Evolutionary conservation across 2,888 invertebrate species (phyloP), one percentile per base, ranked within the genome.

Genomic region (Coremacera marginata): DNA sequence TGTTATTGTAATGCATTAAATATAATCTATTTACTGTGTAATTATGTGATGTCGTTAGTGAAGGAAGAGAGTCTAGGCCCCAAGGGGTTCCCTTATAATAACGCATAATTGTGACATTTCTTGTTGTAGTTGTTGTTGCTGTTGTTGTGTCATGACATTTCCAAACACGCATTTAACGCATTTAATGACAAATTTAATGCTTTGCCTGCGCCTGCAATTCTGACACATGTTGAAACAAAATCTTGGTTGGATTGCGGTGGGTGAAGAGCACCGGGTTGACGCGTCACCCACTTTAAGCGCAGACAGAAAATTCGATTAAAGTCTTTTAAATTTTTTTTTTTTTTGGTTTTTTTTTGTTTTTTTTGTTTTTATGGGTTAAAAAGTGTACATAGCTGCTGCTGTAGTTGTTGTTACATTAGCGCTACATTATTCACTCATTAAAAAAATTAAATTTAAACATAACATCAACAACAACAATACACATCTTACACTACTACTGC

Each of bases 401-500:
- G 67, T 67, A 11, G 19, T 11, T 16, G 19, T 8, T 51, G 49
- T 68, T 68, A 22, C 22, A 44, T 44, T 44, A 25, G 19, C 49
- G 8, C 62, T 49, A 80, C 72, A 74, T 67, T 71, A 62, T 77
- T 63, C 63, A 77, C 60, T 74, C 74, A 74, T 79, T 84, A 84
- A 83, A 84, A 82, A 85, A 84, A 86, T 85, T 83, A 68, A 34
- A 57, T 68, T 16, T 68, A 75, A 44, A 75, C 19, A 86, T 84
- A 81, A 84, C 81, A 85, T 82, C 82, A 84, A 82, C 84, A 85
- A 81, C 83, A 84, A 83, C 84, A 85, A 84, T 84, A 85, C 62
- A 51, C 27, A 77, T 14, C 31, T n/a, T 49, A 25, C 60, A 55
- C 14, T 7, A 37, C 31, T 9, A 7, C 51, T 44, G 51, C 34